phyloP scores from a whole-genome alignment of 2,797 vertebrate genomes.

The Poeciliopsis turneri region DNA sequence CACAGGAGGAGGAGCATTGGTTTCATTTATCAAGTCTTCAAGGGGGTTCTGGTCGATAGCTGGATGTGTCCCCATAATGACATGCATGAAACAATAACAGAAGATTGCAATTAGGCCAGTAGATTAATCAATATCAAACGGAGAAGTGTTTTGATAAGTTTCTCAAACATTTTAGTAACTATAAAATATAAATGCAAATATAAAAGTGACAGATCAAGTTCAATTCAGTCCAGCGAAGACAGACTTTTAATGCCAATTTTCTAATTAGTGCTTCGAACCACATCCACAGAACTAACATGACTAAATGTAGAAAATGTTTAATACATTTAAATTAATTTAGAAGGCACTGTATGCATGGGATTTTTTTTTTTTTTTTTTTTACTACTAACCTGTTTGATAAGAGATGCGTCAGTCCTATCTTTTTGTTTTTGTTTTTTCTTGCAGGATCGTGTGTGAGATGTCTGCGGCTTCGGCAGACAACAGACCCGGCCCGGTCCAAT shows the following conservation, averaged over 20 bases:
- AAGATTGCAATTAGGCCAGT: constrained; percentile 53
- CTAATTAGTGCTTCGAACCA: background rate
- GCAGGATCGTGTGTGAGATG: constrained; percentile 98
- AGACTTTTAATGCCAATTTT: background rate
- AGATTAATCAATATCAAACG: constrained; percentile 50
- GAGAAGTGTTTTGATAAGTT: constrained; percentile 53
- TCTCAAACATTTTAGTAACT: constrained; percentile 35
- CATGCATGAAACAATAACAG: constrained; percentile 57
- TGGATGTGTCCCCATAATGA: constrained; percentile 59
- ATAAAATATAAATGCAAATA: constrained; percentile 11
- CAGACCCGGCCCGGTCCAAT: constrained; percentile 87
- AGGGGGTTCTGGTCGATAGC: constrained; percentile 41
- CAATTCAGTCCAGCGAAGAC: background rate
- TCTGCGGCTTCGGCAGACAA: constrained; percentile 82
- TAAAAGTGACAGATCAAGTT: constrained; percentile 8
- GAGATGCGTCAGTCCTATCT: background rate
- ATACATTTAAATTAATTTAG: background rate
- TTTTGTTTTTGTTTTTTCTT: constrained; percentile 53
- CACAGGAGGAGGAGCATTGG: constrained; percentile 15
- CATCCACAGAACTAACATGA: background rate
- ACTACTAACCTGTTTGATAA: background rate
- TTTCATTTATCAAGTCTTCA: constrained; percentile 32
- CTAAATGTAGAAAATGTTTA: background rate
- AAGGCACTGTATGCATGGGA: background rate
- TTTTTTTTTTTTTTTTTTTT: background rate